phyloP scores from a whole-genome alignment of 2,113 vertebrate genomes.

The Hylia prasina region DNA sequence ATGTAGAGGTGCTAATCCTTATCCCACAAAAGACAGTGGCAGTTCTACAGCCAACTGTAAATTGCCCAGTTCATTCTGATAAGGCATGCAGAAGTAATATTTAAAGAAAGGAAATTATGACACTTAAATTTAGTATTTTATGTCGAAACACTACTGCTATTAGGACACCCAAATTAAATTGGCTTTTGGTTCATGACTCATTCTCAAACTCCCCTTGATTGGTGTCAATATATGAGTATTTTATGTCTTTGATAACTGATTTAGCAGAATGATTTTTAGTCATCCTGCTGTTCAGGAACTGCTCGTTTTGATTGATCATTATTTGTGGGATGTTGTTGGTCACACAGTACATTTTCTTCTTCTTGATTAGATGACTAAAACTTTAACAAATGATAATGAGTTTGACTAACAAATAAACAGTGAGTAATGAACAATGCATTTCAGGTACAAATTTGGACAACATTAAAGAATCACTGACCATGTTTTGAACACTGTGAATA shows the following conservation, averaged over 20 bases:
- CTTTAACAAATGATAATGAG: constrained; percentile 5
- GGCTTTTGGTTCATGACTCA: not conserved
- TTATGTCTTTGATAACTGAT: not conserved
- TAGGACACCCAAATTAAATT: not conserved
- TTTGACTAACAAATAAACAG: constrained; percentile 12
- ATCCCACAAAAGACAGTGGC: not conserved
- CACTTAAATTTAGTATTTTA: not conserved
- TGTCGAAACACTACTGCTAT: not conserved
- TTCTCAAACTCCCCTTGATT: not conserved
- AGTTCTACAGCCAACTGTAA: not conserved
- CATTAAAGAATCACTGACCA: not conserved
- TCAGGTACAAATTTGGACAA: not conserved
- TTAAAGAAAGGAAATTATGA: not conserved
- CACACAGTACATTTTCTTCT: not conserved
- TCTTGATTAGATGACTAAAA: constrained; percentile 19
- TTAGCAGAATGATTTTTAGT: not conserved
- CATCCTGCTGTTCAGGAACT: not conserved
- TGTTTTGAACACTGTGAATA: not conserved
- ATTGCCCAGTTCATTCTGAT: not conserved
- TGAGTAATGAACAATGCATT: not conserved
- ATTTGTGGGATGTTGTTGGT: not conserved
- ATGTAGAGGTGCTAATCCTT: not conserved
- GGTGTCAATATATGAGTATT: not conserved
- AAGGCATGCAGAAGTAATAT: not conserved
- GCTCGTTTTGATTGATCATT: constrained; percentile 5